phyloP scores from a whole-genome alignment of 2,797 vertebrate species.

The Pempheris klunzingeri region DNA sequence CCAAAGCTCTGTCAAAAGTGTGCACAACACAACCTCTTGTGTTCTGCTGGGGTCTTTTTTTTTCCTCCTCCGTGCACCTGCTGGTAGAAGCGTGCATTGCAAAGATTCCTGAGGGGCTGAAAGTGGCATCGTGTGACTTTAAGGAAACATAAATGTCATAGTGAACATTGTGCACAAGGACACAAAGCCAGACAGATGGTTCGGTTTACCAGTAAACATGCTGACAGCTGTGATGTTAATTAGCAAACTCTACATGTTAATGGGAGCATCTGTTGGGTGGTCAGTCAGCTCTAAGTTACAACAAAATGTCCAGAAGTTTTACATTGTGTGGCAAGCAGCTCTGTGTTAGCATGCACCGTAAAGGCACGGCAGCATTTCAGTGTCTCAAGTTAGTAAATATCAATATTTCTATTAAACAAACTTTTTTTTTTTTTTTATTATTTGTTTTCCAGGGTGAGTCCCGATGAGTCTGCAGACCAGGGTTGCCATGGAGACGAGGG shows the following conservation, averaged over 20 bases:
- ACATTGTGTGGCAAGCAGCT: not conserved
- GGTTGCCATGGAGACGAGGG: constrained; percentile 57
- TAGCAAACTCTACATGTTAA: constrained; percentile 27
- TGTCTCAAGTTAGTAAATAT: not conserved
- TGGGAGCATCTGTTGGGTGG: constrained; percentile 47
- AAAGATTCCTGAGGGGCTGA: constrained; percentile 15
- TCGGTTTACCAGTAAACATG: constrained; percentile 56
- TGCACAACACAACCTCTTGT: not conserved
- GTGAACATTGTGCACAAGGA: constrained; percentile 33
- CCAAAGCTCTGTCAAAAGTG: not conserved
- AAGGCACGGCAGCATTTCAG: too few relatives aligned
- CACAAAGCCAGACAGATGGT: constrained; percentile 10
- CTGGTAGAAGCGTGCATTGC: constrained; percentile 10
- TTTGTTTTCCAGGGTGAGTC: constrained; percentile 55
- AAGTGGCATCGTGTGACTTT: constrained; percentile 27
- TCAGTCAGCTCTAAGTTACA: constrained; percentile 35
- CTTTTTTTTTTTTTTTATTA: not conserved
- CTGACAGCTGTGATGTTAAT: constrained; percentile 41
- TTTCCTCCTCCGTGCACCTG: constrained; percentile 12
- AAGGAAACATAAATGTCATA: constrained; percentile 44
- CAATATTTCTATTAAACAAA: too few relatives aligned
- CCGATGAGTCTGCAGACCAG: constrained; percentile 56
- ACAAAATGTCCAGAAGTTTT: constrained; percentile 23
- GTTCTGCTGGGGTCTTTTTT: not conserved
- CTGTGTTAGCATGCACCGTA: not conserved